These are phyloP conservation scores for Aldabrachelys gigantea DNA, from an alignment of 2,113 vertebrate genomes.

Conservation along the genomic window DNA sequence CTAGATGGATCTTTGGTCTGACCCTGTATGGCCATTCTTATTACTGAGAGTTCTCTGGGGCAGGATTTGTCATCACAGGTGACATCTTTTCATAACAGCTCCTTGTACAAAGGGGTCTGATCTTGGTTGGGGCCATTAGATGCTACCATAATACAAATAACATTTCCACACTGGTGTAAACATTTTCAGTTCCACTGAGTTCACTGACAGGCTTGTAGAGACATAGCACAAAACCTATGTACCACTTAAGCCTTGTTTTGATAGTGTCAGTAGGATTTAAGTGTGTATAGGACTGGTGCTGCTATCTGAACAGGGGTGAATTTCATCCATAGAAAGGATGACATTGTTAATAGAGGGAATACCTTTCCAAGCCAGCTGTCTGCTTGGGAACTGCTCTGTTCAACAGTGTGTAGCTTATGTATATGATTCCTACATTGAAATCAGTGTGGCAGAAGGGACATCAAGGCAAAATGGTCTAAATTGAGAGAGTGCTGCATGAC, in stretches of 20 bases:
- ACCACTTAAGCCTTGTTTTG: background rate
- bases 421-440: background rate
- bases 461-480: background rate
- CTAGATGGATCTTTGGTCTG: too few species aligned
- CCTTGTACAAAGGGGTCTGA: background rate
- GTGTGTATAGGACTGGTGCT: background rate
- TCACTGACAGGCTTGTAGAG: background rate
- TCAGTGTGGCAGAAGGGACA: background rate
- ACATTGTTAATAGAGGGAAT: background rate
- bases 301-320: background rate
- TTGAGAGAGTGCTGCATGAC: background rate
- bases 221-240: too few species aligned
- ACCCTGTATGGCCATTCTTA: too few species aligned
- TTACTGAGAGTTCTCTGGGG: background rate
- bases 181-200: background rate
- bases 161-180: background rate
- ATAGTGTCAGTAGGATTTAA: background rate
- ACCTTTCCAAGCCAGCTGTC: background rate
- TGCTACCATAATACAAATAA: background rate
- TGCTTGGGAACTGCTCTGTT: background rate
- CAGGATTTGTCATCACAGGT: background rate
- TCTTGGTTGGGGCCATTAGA: background rate
- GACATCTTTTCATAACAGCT: background rate
- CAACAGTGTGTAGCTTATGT: background rate
- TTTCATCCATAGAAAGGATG: background rate